Evolutionary conservation across 2,797 vertebrate species (phyloP).

Genomic region (Phataginus tricuspis): DNA sequence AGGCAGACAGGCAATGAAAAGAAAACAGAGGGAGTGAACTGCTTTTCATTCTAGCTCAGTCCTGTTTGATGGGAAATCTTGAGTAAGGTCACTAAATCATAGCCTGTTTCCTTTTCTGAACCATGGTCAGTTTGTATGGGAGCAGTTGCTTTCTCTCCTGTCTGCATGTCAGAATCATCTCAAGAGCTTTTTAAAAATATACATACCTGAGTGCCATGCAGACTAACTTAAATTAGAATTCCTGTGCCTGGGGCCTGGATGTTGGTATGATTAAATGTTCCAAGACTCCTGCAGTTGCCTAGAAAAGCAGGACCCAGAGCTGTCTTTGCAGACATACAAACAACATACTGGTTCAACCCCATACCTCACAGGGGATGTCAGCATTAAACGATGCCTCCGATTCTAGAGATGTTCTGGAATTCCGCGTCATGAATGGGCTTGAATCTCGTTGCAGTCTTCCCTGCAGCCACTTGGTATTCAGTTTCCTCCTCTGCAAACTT

Average conservation of each 20-base stretch:
- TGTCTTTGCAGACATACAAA: neutral
- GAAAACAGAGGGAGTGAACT: neutral
- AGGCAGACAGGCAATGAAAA: neutral
- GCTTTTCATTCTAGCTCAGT: neutral
- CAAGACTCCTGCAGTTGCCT: neutral
- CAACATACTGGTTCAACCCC: neutral
- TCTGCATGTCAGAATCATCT: neutral
- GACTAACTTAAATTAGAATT: neutral
- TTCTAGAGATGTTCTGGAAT: neutral
- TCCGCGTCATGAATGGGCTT: neutral
- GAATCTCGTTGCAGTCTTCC: neutral
- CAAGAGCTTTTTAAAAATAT: neutral
- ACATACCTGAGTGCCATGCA: neutral
- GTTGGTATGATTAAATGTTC: neutral
- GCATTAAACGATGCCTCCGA: neutral
- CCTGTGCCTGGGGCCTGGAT: neutral
- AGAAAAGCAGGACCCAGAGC: neutral
- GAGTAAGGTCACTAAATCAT: too few species aligned
- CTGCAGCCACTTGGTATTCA: neutral
- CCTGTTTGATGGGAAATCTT: neutral
- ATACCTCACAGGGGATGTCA: neutral
- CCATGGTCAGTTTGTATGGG: neutral
- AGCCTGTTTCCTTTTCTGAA: neutral
- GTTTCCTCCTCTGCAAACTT: neutral
- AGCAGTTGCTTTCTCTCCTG: neutral